A percentile compares a stretch with the other conserved stretches of the same genome.
Evolutionary conservation across 2,797 vertebrate genomes (phyloP).

Genomic region (Phoebastria nigripes): DNA sequence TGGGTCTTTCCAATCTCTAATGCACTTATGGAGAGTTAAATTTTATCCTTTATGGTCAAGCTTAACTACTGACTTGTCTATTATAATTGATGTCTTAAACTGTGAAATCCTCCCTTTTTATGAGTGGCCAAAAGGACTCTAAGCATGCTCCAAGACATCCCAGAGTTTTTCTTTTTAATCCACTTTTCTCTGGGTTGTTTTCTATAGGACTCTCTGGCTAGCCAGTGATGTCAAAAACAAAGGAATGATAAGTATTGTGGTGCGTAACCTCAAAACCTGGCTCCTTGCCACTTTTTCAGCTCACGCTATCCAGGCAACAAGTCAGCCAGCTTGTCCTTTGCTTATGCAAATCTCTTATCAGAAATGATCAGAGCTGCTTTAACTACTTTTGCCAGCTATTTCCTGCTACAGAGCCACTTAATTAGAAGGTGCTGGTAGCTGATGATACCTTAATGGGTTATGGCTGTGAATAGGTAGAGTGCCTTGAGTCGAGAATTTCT

Average conservation of each 20-base stretch:
- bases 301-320: not conserved
- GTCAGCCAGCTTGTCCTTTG: not conserved
- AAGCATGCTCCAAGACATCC: not conserved
- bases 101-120: not conserved
- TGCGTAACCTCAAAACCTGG: not conserved
- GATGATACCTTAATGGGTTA: not conserved
- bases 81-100: not conserved
- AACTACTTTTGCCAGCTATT: not conserved
- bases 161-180: not conserved
- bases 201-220: not conserved
- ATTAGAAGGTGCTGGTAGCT: constrained; percentile 9
- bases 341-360: not conserved
- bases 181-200: not conserved
- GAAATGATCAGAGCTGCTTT: not conserved
- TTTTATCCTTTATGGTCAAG: not conserved
- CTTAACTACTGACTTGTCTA: not conserved
- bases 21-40: rapidly evolving
- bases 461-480: not conserved
- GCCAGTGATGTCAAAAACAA: not conserved
- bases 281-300: not conserved
- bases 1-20: not conserved
- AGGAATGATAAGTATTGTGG: not conserved
- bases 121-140: not conserved
- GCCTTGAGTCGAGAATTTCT: not conserved
- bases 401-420: not conserved